Conservation (phyloP, 2,797 vertebrate genomes). For the Heliangelus exortis region DNA sequence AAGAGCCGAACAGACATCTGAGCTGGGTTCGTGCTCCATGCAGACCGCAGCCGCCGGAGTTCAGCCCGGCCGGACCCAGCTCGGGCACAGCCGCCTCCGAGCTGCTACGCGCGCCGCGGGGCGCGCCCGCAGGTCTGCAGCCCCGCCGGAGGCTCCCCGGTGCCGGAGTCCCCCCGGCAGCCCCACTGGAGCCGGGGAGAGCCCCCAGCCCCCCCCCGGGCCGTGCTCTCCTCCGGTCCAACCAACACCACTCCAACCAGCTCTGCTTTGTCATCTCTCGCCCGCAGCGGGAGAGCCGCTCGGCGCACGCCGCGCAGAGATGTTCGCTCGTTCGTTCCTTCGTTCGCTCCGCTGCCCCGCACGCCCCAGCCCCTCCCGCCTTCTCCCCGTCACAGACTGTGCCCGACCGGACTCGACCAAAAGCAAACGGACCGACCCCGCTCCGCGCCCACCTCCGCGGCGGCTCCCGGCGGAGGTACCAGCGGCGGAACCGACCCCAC, state of each 20-base stretch:
- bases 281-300: not conserved
- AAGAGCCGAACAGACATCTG: fast-evolving
- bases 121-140: not conserved
- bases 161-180: not conserved
- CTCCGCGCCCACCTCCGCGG: not conserved
- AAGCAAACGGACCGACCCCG: not conserved
- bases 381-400: too few species aligned
- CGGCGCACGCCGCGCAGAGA: not conserved
- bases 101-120: not conserved
- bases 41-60: too few species aligned
- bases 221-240: not conserved
- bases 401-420: not conserved
- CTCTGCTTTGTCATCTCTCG: constrained; percentile 36
- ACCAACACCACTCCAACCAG: not conserved
- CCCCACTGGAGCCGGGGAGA: not conserved
- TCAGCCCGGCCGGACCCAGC: not conserved
- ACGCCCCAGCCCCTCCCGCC: not conserved
- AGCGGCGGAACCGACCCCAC: not conserved
- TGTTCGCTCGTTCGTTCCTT: too few species aligned
- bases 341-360: not conserved
- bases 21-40: not conserved
- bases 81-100: not conserved
- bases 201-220: not conserved
- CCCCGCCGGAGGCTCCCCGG: not conserved
- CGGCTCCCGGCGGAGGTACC: not conserved